Conservation (phyloP, 2,888 invertebrate species). For the Encarsia formosa region DNA sequence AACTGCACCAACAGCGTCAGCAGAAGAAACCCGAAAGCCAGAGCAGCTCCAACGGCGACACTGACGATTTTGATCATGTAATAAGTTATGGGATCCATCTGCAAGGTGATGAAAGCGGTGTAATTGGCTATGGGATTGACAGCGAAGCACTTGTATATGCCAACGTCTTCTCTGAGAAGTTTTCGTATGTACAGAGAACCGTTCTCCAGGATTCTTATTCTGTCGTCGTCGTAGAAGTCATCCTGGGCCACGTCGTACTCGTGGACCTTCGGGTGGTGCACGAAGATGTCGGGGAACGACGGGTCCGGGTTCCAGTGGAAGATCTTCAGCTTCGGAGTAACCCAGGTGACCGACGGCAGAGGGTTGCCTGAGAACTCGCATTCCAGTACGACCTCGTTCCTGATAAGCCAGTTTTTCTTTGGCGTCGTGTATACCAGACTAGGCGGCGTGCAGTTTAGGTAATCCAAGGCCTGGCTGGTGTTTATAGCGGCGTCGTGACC, state of each 20-base stretch:
- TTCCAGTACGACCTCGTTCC: slow-evolving; percentile 67
- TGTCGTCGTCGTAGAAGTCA: slow-evolving; percentile 47
- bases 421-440: slow-evolving; percentile 60
- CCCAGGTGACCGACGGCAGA: slow-evolving; percentile 78
- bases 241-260: slow-evolving; percentile 52
- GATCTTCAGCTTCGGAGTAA: slow-evolving; percentile 69
- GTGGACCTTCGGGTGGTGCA: slow-evolving; percentile 64
- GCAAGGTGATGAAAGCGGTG: slow-evolving; percentile 70
- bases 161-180: slow-evolving; percentile 75
- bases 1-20: slow-evolving; percentile 77
- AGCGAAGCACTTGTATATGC: slow-evolving; percentile 80
- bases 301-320: slow-evolving; percentile 77
- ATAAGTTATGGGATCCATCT: slow-evolving; percentile 82
- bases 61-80: slow-evolving; percentile 80
- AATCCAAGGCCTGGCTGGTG: slow-evolving; percentile 66
- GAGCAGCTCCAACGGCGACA: slow-evolving; percentile 74
- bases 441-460: slow-evolving; percentile 69
- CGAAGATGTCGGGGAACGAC: slow-evolving; percentile 61
- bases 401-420: slow-evolving; percentile 57
- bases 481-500: slow-evolving; percentile 55
- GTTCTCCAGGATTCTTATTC: slow-evolving; percentile 68
- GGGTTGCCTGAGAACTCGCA: slow-evolving; percentile 77
- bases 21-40: slow-evolving; percentile 75
- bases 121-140: slow-evolving; percentile 78
- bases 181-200: slow-evolving; percentile 73